Conservation (phyloP, 2,797 vertebrate species). For the Tinamus major region DNA sequence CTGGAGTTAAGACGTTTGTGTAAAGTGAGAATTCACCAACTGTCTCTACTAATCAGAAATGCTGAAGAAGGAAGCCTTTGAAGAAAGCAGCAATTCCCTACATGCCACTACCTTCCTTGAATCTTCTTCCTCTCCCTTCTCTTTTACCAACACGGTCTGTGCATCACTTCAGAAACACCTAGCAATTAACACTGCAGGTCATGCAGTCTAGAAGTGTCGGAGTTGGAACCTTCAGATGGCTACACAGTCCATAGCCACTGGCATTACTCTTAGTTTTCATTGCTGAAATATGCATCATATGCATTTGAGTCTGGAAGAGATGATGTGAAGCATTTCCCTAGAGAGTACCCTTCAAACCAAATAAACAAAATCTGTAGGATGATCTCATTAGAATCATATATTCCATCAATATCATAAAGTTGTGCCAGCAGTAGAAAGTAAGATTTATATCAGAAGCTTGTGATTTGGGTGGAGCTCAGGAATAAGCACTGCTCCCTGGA, state of each 20-base stretch:
- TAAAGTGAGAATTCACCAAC: not conserved
- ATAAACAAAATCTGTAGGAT: not conserved
- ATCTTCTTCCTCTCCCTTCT: not conserved
- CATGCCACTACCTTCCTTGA: not conserved
- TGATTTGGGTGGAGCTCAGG: not conserved
- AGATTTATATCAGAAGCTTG: not conserved
- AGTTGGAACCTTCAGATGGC: not conserved
- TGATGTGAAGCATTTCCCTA: not conserved
- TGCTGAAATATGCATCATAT: not conserved
- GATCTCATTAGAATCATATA: not conserved
- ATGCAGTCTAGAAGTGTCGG: not conserved
- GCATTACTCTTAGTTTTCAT: not conserved
- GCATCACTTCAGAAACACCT: not conserved
- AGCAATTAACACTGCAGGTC: not conserved
- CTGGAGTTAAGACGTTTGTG: not conserved
- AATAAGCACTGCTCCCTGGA: not conserved
- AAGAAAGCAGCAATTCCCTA: not conserved
- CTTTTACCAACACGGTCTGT: not conserved
- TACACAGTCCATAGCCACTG: not conserved
- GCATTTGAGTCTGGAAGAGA: not conserved
- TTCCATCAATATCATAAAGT: not conserved
- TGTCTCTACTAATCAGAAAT: not conserved
- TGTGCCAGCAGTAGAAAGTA: not conserved
- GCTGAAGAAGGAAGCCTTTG: not conserved
- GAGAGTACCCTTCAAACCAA: not conserved